phyloP scores from a whole-genome alignment of 2,113 vertebrate species.

The Zosterops hypoxanthus region DNA sequence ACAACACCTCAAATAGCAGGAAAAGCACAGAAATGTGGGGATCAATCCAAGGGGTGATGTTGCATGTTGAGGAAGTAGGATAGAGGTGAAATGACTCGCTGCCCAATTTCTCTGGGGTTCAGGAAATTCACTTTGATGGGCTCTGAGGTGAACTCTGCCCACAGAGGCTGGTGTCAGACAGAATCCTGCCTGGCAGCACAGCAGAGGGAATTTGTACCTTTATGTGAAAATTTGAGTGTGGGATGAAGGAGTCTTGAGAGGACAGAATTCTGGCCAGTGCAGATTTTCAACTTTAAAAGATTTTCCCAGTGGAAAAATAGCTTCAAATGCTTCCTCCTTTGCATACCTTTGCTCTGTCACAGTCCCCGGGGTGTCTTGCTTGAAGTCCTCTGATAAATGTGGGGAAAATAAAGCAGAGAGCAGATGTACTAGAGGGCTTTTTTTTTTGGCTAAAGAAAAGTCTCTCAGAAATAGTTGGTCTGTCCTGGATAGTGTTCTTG shows the following conservation, averaged over 20 bases:
- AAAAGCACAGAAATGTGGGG: not conserved
- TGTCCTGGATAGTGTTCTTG: not conserved
- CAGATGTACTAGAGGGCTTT: not conserved
- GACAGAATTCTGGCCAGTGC: no score
- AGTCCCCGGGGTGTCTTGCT: accelerated
- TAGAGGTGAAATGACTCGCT: not conserved
- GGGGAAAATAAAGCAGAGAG: not conserved
- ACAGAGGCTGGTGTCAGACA: not conserved
- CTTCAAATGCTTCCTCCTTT: not conserved
- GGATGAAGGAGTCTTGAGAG: not conserved
- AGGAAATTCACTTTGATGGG: not conserved
- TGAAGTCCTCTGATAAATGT: not conserved
- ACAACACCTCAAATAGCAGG: accelerated
- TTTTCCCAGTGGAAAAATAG: not conserved
- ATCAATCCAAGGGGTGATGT: accelerated
- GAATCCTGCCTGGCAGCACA: not conserved
- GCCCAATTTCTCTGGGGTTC: not conserved
- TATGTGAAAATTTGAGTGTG: not conserved
- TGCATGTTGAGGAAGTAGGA: not conserved
- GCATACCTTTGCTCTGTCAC: not conserved
- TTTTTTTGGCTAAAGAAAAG: not conserved
- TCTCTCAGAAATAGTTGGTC: not conserved
- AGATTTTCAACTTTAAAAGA: not conserved
- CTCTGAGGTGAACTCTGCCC: not conserved
- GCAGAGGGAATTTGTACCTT: not conserved